Evolutionary conservation across 2,113 vertebrate species (phyloP).

Genomic region (Onychostoma macrolepis): DNA sequence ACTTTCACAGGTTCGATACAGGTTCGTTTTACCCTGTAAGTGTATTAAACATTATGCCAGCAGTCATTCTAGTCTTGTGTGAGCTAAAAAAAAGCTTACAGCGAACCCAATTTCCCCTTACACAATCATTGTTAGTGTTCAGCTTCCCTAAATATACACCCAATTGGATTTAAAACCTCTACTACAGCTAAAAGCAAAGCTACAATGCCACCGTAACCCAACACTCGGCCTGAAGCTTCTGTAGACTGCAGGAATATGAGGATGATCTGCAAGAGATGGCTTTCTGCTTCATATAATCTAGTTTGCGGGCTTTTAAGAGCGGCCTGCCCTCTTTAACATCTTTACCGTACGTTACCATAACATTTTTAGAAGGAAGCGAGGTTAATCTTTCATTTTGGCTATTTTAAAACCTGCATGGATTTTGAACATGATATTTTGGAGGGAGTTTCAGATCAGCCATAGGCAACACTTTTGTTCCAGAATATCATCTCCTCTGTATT

Average conservation of each 20-base stretch:
- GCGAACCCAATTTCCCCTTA: not conserved
- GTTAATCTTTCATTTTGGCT: constrained; percentile 28
- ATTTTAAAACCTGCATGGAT: constrained; percentile 24
- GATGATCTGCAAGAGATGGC: constrained; percentile 22
- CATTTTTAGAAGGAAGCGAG: constrained; percentile 47
- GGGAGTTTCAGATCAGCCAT: not conserved
- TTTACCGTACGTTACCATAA: not conserved
- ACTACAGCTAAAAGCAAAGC: constrained; percentile 2
- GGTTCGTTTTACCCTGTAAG: not conserved
- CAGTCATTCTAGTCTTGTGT: not conserved
- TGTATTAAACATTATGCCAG: not conserved
- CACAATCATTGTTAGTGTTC: not conserved
- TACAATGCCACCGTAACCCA: constrained; percentile 10
- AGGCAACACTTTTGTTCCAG: constrained; percentile 18
- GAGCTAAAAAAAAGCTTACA: not conserved
- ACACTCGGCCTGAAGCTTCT: not conserved
- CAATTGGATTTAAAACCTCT: constrained; percentile 21
- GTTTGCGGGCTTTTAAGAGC: constrained; percentile 52
- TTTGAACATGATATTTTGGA: constrained; percentile 15
- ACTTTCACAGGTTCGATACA: not conserved
- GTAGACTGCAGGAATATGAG: constrained; percentile 8
- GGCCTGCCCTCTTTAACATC: constrained; percentile 28
- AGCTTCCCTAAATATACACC: constrained; percentile 34
- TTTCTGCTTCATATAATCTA: constrained; percentile 48
- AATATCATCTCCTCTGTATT: constrained; percentile 3